A percentile compares a stretch with the other conserved stretches of the same genome.
Evolutionary conservation across 1,140 invertebrate species (phyloP).

Genomic region (Brachionus paranguensis): DNA sequence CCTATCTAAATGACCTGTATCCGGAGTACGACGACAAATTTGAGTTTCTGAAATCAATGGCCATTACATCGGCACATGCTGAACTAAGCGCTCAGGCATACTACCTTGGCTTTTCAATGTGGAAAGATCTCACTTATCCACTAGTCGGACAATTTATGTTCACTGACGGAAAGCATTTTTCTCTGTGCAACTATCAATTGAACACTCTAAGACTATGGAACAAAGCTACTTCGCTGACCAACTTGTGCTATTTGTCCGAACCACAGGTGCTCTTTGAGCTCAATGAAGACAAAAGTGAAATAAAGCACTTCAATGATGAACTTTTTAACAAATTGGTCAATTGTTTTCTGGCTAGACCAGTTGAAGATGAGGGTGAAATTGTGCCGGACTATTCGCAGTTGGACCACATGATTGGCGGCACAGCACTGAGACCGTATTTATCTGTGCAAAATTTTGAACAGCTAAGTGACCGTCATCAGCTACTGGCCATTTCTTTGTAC

Average conservation of each 20-base stretch:
- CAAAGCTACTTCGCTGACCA: not conserved
- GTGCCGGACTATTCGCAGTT: not conserved
- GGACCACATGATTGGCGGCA: slow-evolving; percentile 29
- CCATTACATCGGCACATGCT: not conserved
- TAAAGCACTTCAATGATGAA: slow-evolving; percentile 15
- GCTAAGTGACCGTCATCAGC: not conserved
- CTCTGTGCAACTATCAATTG: slow-evolving; percentile 9
- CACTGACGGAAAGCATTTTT: not conserved
- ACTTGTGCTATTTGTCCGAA: slow-evolving; percentile 9
- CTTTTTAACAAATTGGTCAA: not conserved
- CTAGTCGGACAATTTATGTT: slow-evolving; percentile 13
- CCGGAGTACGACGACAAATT: not conserved
- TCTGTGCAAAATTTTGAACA: slow-evolving; percentile 29
- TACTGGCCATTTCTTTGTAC: slow-evolving; percentile 23
- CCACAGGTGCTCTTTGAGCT: not conserved
- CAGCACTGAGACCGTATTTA: slow-evolving; percentile 15
- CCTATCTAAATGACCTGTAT: not conserved
- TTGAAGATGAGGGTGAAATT: not conserved
- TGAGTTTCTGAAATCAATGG: slow-evolving; percentile 4
- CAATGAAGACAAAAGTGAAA: not conserved
- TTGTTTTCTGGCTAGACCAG: not conserved
- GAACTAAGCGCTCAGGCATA: slow-evolving; percentile 25
- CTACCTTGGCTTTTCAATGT: slow-evolving; percentile 37
- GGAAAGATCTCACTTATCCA: slow-evolving; percentile 39
- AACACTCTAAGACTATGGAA: slow-evolving; percentile 36